Evolutionary conservation across 2,113 vertebrate genomes (phyloP), one percentile per base, ranked within the genome.

Genomic region (Equus przewalskii): DNA sequence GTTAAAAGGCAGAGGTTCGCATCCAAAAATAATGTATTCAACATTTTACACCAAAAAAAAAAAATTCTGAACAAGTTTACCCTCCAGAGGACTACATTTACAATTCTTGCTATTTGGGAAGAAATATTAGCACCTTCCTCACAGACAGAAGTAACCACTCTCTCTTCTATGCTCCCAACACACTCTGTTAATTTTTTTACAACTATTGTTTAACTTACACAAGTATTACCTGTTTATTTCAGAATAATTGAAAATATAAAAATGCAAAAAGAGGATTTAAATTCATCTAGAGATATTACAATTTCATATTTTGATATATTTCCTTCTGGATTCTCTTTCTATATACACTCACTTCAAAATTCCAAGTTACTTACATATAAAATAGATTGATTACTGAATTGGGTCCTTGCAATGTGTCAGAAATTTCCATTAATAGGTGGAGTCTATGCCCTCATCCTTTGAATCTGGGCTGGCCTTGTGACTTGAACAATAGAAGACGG

Each of bases 131-230:
- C 16, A 88, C 30, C 65, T 95, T 91, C 46, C 13, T 91, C 79
- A 91, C 18, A 78, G 41, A 76, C 1, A n/a, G 24, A 91, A 93
- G 41, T 33, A 89, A 91, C 33, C 51, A 80, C 24, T 69, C 33
- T 4, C 7, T 76, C 33, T 89, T 87, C 82, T 85, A 86, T 60
- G 54, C 7, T 91, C 58, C 24, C 21, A 96, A 85, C 5, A 64
- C 24, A 76, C 9, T 92, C 67, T 72, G 30, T 36, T 67, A 82
- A 18, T 9, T 26, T 69, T 85, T 91, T 96, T 62, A 49, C 65
- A 96, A 54, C 44, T 90, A 44, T n/a, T 89, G 14, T 54, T 84
- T 88, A 93, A 76, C 33, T 91, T 95, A 67, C 1, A 91, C 79
- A 91, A 44, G 44, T 30, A 96, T 76, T 80, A 89, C 21, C 24